phyloP scores from a whole-genome alignment of 2,797 vertebrate species.

The Nannoperca australis region DNA sequence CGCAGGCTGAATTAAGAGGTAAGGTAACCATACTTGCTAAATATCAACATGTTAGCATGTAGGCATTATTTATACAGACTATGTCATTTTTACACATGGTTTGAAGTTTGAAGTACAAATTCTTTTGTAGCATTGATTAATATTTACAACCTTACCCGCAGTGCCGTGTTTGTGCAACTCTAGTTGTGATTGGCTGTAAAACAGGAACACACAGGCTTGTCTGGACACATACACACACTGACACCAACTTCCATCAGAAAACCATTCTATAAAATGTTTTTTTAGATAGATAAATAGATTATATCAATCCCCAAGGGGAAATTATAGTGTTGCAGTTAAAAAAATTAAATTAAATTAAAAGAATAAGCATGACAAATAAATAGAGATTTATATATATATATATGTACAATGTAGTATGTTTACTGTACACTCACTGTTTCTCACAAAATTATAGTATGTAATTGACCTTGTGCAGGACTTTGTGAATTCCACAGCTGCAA shows the following conservation, averaged over 20 bases:
- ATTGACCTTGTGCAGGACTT: neutral
- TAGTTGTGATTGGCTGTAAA: conserved; percentile 43
- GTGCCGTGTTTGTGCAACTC: conserved; percentile 13
- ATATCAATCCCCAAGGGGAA: too few species aligned
- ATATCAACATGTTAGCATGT: neutral
- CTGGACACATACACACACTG: conserved; percentile 18
- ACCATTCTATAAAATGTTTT: conserved; percentile 11
- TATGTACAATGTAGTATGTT: too few species aligned
- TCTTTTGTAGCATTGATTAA: conserved; percentile 12
- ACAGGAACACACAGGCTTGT: conserved; percentile 38
- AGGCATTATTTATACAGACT: conserved; percentile 10
- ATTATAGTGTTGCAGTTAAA: too few species aligned
- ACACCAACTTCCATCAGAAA: conserved; percentile 26
- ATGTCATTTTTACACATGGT: neutral
- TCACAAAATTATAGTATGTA: neutral
- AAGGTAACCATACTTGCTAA: neutral
- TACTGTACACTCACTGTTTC: neutral
- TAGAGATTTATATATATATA: too few species aligned
- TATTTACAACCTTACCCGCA: conserved; percentile 1
- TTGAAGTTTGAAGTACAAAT: neutral
- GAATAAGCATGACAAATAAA: too few species aligned
- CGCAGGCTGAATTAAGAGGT: neutral
- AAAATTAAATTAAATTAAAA: too few species aligned
- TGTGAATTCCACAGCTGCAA: conserved; percentile 1
- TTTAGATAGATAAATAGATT: too few species aligned